These are phyloP conservation scores for Cephus sareptanus DNA, from an alignment of 2,888 invertebrate species.

Conservation along the genomic window DNA sequence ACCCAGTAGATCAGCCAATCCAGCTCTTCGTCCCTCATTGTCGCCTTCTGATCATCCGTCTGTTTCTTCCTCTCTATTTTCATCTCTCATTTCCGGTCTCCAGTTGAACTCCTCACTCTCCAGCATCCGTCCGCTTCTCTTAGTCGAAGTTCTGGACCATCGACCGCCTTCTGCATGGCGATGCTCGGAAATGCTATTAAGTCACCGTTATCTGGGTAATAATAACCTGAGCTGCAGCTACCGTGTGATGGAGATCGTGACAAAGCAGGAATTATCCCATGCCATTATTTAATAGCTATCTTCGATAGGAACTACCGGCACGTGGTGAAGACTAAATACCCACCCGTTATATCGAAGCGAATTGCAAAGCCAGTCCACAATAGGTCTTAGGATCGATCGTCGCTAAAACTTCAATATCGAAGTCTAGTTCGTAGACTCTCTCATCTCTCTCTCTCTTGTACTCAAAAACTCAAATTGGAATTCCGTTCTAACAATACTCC, in stretches of 20 bases:
- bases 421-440: background rate
- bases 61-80: conserved; percentile 11
- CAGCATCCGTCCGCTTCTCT: conserved; percentile 14
- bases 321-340: background rate
- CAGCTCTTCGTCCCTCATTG: background rate
- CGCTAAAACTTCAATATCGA: background rate
- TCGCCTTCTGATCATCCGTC: background rate
- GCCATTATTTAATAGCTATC: conserved; percentile 27
- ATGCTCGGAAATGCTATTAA: conserved; percentile 32
- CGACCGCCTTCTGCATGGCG: background rate
- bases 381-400: background rate
- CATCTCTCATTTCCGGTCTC: conserved; percentile 16
- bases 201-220: conserved; percentile 38
- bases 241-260: conserved; percentile 28
- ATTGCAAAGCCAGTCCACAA: background rate
- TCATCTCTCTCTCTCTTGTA: background rate
- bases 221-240: conserved; percentile 28
- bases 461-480: background rate
- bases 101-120: background rate
- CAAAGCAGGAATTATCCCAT: conserved; percentile 33
- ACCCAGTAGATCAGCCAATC: background rate
- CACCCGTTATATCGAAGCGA: background rate
- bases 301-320: conserved; percentile 32
- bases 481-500: background rate
- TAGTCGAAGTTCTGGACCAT: conserved; percentile 22